Percentiles rank a stretch among this genome's conserved stretches.
These are phyloP conservation scores for Hirtodrosophila histrioides DNA, from an alignment of 2,888 invertebrate species.

Conservation along the genomic window DNA sequence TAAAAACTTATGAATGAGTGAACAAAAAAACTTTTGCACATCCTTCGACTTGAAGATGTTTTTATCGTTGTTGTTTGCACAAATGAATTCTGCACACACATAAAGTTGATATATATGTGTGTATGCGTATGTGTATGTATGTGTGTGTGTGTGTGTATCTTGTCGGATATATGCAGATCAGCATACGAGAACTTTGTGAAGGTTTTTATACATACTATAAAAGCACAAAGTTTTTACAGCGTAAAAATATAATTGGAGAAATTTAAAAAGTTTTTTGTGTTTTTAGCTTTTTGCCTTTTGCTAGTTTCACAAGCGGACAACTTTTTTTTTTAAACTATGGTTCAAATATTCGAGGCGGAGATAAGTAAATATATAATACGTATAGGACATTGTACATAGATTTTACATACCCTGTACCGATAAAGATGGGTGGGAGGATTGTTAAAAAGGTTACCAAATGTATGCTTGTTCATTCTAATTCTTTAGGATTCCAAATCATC, in stretches of 20 bases:
- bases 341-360: not conserved
- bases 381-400: slow-evolving; percentile 2
- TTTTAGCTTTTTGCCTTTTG: slow-evolving; percentile 37
- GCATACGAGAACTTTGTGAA: slow-evolving; percentile 52
- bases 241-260: slow-evolving; percentile 80
- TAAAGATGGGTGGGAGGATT: too few species aligned
- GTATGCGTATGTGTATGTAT: slow-evolving; percentile 16
- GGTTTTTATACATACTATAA: slow-evolving; percentile 41
- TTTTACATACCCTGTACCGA: not conserved
- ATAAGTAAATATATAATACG: slow-evolving; percentile 7
- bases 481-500: too few species aligned
- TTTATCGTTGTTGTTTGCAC: slow-evolving; percentile 75
- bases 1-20: slow-evolving; percentile 80
- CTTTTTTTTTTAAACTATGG: not conserved
- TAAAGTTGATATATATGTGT: slow-evolving; percentile 38
- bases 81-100: slow-evolving; percentile 57
- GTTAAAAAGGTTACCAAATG: too few species aligned
- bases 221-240: slow-evolving; percentile 71
- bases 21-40: slow-evolving; percentile 77
- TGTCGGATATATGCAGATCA: slow-evolving; percentile 52
- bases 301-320: slow-evolving; percentile 18
- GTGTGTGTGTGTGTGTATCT: slow-evolving; percentile 24
- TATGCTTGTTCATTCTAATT: too few species aligned
- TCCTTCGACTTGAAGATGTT: slow-evolving; percentile 80
- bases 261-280: slow-evolving; percentile 57